Percentiles rank a stretch among this genome's conserved stretches.
Conservation (phyloP, 1,140 invertebrate species). For the Triops longicaudatus region DNA sequence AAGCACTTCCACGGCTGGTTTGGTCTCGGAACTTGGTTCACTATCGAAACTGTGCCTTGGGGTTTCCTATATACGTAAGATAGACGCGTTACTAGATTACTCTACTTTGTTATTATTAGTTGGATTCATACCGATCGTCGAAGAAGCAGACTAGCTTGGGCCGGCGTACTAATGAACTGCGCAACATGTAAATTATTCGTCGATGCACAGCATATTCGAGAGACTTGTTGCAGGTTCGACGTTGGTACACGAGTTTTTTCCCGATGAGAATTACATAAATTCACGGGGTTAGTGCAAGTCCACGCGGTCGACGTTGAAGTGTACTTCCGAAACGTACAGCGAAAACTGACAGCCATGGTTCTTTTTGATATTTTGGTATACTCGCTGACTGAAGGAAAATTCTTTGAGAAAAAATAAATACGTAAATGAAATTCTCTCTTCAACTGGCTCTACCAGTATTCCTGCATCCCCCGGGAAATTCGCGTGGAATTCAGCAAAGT, state of each 20-base stretch:
- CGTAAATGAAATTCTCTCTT: background rate
- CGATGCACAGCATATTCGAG: background rate
- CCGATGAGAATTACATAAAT: background rate
- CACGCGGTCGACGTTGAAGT: background rate
- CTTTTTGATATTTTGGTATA: background rate
- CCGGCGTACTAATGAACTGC: background rate
- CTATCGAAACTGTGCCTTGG: background rate
- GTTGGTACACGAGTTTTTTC: background rate
- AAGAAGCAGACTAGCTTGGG: background rate
- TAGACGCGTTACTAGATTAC: background rate
- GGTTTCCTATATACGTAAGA: background rate
- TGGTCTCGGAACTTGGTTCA: background rate
- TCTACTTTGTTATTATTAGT: background rate
- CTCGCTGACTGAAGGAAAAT: background rate
- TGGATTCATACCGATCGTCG: background rate
- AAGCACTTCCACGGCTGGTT: background rate
- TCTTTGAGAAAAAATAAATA: background rate
- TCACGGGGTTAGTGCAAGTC: background rate
- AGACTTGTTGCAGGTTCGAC: background rate
- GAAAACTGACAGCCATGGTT: constrained; percentile 1
- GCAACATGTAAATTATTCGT: background rate
- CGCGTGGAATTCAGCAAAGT: no score
- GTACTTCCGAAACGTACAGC: background rate
- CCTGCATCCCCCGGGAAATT: no score
- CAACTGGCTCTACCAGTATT: no score